phyloP scores from a whole-genome alignment of 1,140 invertebrate genomes.

The Goniozus legneri region DNA sequence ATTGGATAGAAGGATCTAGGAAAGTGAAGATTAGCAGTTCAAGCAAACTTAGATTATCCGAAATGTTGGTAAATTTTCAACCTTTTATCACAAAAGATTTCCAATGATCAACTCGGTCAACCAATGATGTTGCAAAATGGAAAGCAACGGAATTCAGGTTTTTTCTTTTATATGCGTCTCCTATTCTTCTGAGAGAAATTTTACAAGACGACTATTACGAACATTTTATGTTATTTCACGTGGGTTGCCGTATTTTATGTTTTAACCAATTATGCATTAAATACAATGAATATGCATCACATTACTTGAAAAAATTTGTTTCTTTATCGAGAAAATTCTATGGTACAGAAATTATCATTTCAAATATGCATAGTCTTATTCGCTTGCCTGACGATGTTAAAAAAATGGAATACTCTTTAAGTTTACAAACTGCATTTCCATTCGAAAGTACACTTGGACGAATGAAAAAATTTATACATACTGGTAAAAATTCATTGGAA shows the following conservation, averaged over 20 bases:
- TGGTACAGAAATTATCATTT: slow-evolving; percentile 1
- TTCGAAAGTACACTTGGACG: slow-evolving; percentile 7
- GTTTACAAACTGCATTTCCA: slow-evolving; percentile 5
- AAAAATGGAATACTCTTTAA: neutral
- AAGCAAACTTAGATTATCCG: neutral
- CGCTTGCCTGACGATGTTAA: slow-evolving; percentile 4
- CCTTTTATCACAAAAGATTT: slow-evolving; percentile 10
- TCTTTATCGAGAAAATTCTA: neutral
- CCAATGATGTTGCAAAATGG: slow-evolving; percentile 2
- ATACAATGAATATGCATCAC: neutral
- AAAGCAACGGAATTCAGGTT: slow-evolving; percentile 15
- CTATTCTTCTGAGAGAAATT: slow-evolving; percentile 7
- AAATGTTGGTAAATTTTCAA: slow-evolving; percentile 4
- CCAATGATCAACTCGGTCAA: slow-evolving; percentile 4
- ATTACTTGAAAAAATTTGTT: slow-evolving; percentile 4
- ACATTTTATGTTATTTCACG: slow-evolving; percentile 14
- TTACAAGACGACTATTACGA: slow-evolving; percentile 2
- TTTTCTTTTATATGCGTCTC: slow-evolving; percentile 14
- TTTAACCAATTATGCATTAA: neutral
- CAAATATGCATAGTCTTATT: slow-evolving; percentile 7
- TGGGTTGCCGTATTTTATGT: slow-evolving; percentile 5
- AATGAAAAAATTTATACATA: slow-evolving; percentile 1
- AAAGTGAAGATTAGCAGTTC: neutral
- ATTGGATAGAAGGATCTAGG: neutral
- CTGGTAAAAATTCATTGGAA: neutral